These are phyloP conservation scores for Peromyscus melanophrys DNA, from an alignment of 2,797 vertebrate species.

Conservation along the genomic window DNA sequence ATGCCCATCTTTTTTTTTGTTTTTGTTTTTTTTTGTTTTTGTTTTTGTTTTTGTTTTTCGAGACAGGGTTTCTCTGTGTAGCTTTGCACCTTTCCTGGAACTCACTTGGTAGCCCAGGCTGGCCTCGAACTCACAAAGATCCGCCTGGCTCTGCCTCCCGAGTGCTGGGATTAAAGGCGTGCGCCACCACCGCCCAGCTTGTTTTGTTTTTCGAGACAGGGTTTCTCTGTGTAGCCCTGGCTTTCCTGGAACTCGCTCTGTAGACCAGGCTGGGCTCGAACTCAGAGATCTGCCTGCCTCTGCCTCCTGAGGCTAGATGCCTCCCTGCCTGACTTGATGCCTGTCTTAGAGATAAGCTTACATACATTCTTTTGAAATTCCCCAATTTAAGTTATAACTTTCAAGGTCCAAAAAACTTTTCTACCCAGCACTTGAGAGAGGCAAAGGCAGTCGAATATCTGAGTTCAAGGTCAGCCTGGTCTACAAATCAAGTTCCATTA, in stretches of 20 bases:
- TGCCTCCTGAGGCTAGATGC: neutral
- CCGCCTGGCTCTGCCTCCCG: too few relatives aligned
- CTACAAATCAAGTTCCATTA: neutral
- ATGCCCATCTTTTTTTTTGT: too few relatives aligned
- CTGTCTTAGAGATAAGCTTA: neutral
- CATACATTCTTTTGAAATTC: neutral
- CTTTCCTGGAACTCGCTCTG: neutral
- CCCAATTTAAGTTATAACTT: slow-evolving; percentile 24
- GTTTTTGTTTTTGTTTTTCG: too few relatives aligned
- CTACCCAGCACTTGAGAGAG: neutral
- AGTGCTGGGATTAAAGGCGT: too few relatives aligned
- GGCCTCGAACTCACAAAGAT: too few relatives aligned
- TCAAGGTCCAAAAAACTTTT: neutral
- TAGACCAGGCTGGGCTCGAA: neutral
- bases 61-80: too few relatives aligned
- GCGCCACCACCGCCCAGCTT: too few relatives aligned
- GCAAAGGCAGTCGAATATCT: neutral
- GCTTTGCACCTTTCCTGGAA: too few relatives aligned
- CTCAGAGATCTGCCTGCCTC: neutral
- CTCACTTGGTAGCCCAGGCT: too few relatives aligned
- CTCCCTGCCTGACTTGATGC: neutral
- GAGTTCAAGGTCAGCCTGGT: neutral
- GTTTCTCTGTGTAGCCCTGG: neutral
- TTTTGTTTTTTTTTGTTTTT: too few relatives aligned
- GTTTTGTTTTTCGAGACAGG: too few relatives aligned